A percentile compares a stretch with the other conserved stretches of the same genome.
Evolutionary conservation across 2,888 invertebrate genomes (phyloP).

Genomic region (Drosophila robusta): DNA sequence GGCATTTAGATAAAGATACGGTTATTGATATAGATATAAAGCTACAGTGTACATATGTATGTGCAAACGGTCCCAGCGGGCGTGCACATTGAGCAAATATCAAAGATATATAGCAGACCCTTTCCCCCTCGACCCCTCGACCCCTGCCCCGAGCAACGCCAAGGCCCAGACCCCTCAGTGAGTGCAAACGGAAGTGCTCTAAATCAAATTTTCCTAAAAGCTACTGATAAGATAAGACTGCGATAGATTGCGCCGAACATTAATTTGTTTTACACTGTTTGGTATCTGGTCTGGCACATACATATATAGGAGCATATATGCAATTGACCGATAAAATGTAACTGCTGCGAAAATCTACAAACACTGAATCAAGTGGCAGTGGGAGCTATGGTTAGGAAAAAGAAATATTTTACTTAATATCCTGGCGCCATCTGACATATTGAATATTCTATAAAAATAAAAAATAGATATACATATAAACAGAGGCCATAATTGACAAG

Average conservation of each 20-base stretch:
- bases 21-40: constrained; percentile 9
- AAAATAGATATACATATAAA: no score
- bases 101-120: constrained; percentile 18
- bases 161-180: background rate
- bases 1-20: constrained; percentile 46
- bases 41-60: constrained; percentile 6
- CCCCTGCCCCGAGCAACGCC: background rate
- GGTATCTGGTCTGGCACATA: background rate
- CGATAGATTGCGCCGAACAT: constrained; percentile 25
- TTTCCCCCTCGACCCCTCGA: no score
- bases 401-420: background rate
- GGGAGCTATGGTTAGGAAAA: background rate
- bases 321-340: constrained; percentile 3
- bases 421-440: no score
- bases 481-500: background rate
- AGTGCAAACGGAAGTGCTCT: constrained; percentile 58
- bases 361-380: background rate
- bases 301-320: no score
- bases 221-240: constrained; percentile 64
- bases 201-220: constrained; percentile 64
- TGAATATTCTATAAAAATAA: no score
- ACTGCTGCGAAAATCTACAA: background rate
- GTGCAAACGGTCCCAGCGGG: background rate
- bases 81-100: constrained; percentile 38
- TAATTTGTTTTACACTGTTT: constrained; percentile 5